Conservation (phyloP, 2,797 vertebrate genomes). For the Salmo trutta region DNA sequence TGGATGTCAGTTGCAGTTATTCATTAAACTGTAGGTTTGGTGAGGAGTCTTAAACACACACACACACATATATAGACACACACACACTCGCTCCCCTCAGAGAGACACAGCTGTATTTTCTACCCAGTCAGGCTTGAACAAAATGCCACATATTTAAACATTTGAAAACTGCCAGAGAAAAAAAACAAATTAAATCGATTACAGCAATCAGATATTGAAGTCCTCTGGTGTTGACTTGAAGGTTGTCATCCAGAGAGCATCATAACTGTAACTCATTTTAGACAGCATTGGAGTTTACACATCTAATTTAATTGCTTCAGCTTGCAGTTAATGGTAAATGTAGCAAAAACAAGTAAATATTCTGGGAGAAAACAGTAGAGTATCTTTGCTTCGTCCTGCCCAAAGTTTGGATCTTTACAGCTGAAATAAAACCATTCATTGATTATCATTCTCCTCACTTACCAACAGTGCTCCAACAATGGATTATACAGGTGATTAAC, state of each 20-base stretch:
- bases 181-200: conserved; percentile 39
- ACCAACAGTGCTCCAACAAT: neutral
- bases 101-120: conserved; percentile 34
- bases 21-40: conserved; percentile 54
- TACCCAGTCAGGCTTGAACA: conserved; percentile 51
- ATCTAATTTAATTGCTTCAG: conserved; percentile 53
- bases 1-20: conserved; percentile 50
- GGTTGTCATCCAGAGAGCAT: conserved; percentile 48
- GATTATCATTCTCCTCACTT: neutral
- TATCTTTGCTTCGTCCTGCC: neutral
- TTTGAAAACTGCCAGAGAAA: conserved; percentile 26
- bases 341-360: conserved; percentile 4
- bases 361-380: neutral
- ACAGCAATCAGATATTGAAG: conserved; percentile 40
- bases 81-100: neutral
- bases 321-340: conserved; percentile 32
- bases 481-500: neutral
- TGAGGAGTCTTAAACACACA: conserved; percentile 29
- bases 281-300: conserved; percentile 38
- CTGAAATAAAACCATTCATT: neutral
- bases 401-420: neutral
- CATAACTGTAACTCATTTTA: conserved; percentile 24
- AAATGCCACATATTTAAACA: conserved; percentile 40
- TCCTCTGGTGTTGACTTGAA: conserved; percentile 38
- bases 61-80: conserved; percentile 23